phyloP scores from a whole-genome alignment of 2,888 invertebrate genomes.

The Ashinkailepas kermadecensis region DNA sequence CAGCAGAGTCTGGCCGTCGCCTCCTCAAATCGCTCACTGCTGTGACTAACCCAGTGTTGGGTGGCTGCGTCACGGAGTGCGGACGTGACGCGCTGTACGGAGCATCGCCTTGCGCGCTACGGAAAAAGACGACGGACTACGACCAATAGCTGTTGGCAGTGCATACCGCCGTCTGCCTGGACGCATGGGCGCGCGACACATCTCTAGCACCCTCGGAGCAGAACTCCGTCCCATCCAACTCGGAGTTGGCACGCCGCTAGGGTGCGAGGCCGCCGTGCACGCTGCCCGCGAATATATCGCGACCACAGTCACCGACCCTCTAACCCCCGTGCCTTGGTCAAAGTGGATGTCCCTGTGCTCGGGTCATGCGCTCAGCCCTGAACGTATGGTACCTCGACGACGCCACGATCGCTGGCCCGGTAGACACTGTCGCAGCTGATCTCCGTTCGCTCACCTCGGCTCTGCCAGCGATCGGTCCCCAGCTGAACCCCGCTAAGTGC shows the following conservation, averaged over 20 bases:
- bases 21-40: background rate
- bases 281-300: background rate
- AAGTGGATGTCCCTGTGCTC: background rate
- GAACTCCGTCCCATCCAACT: background rate
- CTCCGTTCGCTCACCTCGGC: no score
- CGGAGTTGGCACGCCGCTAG: background rate
- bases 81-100: background rate
- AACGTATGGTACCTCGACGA: no score
- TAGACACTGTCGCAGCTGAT: no score
- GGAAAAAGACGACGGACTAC: background rate
- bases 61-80: background rate
- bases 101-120: background rate
- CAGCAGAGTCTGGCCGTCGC: background rate
- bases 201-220: background rate
- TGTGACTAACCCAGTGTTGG: background rate
- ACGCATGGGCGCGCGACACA: background rate
- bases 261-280: background rate
- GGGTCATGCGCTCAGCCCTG: no score
- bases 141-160: background rate
- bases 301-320: background rate
- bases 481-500: no score
- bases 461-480: no score
- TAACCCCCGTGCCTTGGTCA: background rate
- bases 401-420: no score
- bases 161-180: background rate